Evolutionary conservation across 2,888 invertebrate species (phyloP).

Genomic region (Germaria angustata): DNA sequence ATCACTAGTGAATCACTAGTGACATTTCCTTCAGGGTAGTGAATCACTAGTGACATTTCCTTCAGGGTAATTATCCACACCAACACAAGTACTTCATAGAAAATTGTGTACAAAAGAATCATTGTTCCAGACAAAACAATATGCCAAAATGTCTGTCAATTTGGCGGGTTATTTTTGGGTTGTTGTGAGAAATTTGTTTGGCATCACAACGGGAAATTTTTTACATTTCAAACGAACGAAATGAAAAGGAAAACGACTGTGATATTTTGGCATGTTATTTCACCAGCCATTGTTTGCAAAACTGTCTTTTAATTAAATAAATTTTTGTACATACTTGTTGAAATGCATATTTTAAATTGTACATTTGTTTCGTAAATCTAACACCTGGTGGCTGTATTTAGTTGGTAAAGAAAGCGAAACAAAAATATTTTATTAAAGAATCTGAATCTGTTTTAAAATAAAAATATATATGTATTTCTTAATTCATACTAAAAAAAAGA

Average conservation of each 20-base stretch:
- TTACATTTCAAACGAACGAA: not conserved
- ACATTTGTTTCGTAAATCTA: not conserved
- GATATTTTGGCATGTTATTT: not conserved
- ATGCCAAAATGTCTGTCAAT: slow-evolving; percentile 61
- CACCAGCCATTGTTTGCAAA: not conserved
- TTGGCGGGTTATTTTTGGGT: slow-evolving; percentile 26
- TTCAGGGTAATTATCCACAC: too few relatives aligned
- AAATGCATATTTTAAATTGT: not conserved
- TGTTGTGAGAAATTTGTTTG: slow-evolving; percentile 9
- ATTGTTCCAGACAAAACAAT: slow-evolving; percentile 55
- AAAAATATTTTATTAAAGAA: not conserved
- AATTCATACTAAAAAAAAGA: not conserved
- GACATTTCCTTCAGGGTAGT: too few relatives aligned
- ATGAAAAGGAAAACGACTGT: not conserved
- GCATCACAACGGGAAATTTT: not conserved
- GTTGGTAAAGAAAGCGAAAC: not conserved
- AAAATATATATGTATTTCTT: too few relatives aligned
- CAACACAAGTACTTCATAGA: not conserved
- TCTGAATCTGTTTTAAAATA: too few relatives aligned
- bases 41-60: too few relatives aligned
- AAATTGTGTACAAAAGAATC: slow-evolving; percentile 35
- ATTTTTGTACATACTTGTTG: slow-evolving; percentile 24
- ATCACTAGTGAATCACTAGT: too few relatives aligned
- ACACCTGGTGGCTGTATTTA: not conserved
- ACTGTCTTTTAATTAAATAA: slow-evolving; percentile 17